Conservation (phyloP, 1,140 invertebrate species). For the Globodera rostochiensis region DNA sequence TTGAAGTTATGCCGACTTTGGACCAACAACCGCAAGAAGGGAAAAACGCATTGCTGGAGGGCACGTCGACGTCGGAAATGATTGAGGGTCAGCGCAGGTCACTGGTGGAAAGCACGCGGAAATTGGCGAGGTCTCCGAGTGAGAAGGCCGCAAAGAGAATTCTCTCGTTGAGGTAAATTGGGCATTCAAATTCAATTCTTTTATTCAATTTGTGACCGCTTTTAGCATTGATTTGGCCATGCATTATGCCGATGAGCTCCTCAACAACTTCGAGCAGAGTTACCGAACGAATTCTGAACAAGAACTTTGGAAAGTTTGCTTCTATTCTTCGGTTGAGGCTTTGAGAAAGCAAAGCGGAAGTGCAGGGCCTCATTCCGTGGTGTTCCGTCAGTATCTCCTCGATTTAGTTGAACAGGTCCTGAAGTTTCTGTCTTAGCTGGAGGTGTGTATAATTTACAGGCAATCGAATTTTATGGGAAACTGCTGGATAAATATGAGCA, state of each 20-base stretch:
- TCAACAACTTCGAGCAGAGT: constrained; percentile 3
- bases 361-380: constrained; percentile 13
- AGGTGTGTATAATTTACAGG: background rate
- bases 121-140: background rate
- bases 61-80: background rate
- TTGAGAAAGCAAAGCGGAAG: constrained; percentile 10
- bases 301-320: constrained; percentile 19
- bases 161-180: constrained; percentile 6
- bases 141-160: constrained; percentile 15
- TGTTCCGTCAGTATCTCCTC: background rate
- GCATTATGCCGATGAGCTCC: constrained; percentile 4
- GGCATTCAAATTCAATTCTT: background rate
- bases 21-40: background rate
- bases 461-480: constrained; percentile 18
- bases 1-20: too few relatives aligned
- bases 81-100: background rate
- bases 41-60: background rate
- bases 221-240: constrained; percentile 8
- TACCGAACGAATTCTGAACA: constrained; percentile 18
- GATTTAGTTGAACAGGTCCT: constrained; percentile 14
- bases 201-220: background rate
- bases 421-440: too few relatives aligned
- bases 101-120: background rate
- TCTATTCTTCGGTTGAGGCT: constrained; percentile 20
- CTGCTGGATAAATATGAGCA: constrained; percentile 18